These are phyloP conservation scores for Haliclona indistincta DNA, from an alignment of 37 sponge, comb jelly and placozoan genomes.

Conservation along the genomic window DNA sequence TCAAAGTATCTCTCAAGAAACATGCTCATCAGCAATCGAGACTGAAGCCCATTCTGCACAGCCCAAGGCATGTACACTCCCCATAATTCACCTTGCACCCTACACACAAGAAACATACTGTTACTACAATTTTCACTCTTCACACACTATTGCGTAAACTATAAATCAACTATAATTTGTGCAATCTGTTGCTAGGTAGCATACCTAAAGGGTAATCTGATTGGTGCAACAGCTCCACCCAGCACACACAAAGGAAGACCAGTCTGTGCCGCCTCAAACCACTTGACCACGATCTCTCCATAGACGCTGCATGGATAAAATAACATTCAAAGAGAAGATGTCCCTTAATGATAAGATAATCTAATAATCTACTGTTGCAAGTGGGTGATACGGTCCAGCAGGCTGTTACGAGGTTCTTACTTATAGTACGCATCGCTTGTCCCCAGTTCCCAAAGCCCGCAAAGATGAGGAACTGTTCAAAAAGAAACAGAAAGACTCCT, in stretches of 20 bases:
- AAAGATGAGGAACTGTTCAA: no score
- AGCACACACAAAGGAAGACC: slow-evolving; percentile 76
- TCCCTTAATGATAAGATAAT: no score
- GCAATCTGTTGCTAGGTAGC: not conserved
- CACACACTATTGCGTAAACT: no score
- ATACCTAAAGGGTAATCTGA: slow-evolving; percentile 23
- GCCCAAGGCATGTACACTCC: slow-evolving; percentile 44
- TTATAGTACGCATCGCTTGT: no score
- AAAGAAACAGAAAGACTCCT: no score
- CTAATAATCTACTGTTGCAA: no score
- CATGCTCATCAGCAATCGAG: slow-evolving; percentile 59
- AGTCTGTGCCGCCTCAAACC: slow-evolving; percentile 79
- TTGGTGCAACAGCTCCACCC: slow-evolving; percentile 41
- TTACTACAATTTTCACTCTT: no score
- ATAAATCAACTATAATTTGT: no score
- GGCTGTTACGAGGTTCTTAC: no score
- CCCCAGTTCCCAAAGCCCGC: no score
- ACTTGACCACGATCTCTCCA: slow-evolving; percentile 67
- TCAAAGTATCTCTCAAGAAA: slow-evolving; percentile 67
- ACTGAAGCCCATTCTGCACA: slow-evolving; percentile 14
- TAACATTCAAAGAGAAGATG: not conserved
- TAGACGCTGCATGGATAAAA: slow-evolving; percentile 9
- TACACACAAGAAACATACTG: slow-evolving; percentile 4
- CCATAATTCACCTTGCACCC: slow-evolving; percentile 19
- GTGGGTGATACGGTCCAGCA: no score